phyloP scores from a whole-genome alignment of 2,797 vertebrate species.

The Sebastolobus alascanus region DNA sequence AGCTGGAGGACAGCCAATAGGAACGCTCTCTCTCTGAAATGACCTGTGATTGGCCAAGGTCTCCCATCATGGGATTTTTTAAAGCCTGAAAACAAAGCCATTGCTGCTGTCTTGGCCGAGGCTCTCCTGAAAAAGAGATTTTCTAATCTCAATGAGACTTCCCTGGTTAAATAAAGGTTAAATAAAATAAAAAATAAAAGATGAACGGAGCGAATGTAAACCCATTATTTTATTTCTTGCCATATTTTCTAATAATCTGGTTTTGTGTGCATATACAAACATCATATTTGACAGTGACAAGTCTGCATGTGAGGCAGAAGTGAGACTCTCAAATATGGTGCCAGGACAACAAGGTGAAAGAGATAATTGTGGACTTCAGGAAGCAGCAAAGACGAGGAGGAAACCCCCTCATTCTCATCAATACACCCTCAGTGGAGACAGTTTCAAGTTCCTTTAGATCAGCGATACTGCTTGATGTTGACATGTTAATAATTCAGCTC shows the following conservation, averaged over 20 bases:
- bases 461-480: constrained; percentile 45
- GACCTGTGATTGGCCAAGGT: too few relatives aligned
- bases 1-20: too few relatives aligned
- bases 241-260: not conserved
- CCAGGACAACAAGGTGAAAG: constrained; percentile 7
- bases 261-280: not conserved
- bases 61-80: too few relatives aligned
- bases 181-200: too few relatives aligned
- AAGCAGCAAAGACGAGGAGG: constrained; percentile 30
- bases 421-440: constrained; percentile 30
- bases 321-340: not conserved
- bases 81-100: too few relatives aligned
- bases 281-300: not conserved
- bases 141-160: accelerated
- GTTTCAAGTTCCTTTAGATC: constrained; percentile 52
- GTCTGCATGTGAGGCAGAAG: not conserved
- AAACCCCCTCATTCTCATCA: constrained; percentile 41
- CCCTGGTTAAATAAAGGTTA: too few relatives aligned
- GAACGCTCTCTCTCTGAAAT: too few relatives aligned
- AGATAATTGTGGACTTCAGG: constrained; percentile 23
- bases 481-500: constrained; percentile 36
- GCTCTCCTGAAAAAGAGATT: too few relatives aligned
- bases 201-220: too few relatives aligned
- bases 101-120: too few relatives aligned
- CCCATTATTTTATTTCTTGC: not conserved